Base-by-base conservation (phyloP, 2,797 vertebrate genomes). In the Urophycis tenuis region DNA sequence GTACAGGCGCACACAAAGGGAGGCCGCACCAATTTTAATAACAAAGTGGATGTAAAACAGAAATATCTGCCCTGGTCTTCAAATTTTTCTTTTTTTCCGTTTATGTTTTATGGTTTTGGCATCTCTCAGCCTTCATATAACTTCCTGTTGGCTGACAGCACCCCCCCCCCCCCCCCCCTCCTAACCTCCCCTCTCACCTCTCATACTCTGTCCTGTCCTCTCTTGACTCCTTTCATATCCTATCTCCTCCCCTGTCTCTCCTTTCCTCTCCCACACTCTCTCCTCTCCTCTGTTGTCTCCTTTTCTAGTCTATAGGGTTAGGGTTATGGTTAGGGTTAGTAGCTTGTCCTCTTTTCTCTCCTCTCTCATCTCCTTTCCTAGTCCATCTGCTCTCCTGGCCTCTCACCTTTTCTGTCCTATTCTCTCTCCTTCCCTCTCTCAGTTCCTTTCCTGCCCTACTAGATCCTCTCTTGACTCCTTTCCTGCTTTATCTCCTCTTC, bases 41-140 rank as follows among this genome's bases (percentile, higher is more conserved):
- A 67, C 60, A 4, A 64, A 67, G 60, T 67, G 25, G 25, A 67
- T 71, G n/a, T 32, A 19, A 39, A 31, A 80, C 32, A 71, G 73
- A 76, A 75, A 45, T 71, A 76, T 81, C 76, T 78, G 49, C 75
- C 72, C 14, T 10, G 15, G 49, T 84, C 73, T 19, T 75, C 39
- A 82, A 78, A 53, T 82, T 73, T 73, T 60, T 72, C 31, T 72
- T 14, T 69, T 72, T 35, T 72, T 11, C 64, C 64, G 70, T 60
- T 75, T 30, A n/a, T 60, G 53, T 67, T 67, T 67, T 67, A 67
- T 67, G 60, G 25, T 67, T 67, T 29, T 67, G 60, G 60, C n/a
- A 3, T 25, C 60, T 29, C 25, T 67, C 22, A n/a, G 53, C 8
- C 15, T 22, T 60, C 22, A 60, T 60, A 19, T 60, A 60, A 25